These are phyloP conservation scores for Acrossocheilus fasciatus DNA, from an alignment of 2,797 vertebrate genomes.

Conservation along the genomic window DNA sequence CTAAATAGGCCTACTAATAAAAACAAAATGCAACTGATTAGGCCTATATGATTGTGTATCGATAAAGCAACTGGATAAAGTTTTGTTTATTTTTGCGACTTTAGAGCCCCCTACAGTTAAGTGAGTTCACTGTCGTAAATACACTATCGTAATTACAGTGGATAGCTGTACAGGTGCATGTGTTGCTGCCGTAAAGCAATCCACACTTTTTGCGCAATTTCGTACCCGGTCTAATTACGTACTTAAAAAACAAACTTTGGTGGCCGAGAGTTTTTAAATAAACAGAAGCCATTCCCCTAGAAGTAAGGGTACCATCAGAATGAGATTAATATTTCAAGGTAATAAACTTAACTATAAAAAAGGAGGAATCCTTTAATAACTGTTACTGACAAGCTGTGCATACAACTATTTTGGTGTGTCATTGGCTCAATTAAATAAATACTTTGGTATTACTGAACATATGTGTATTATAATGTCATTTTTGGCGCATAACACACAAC, in stretches of 20 bases:
- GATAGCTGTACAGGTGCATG: not conserved
- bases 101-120: not conserved
- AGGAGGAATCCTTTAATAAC: too few species aligned
- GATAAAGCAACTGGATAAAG: not conserved
- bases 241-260: too few species aligned
- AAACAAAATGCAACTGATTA: not conserved
- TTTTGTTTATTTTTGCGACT: not conserved
- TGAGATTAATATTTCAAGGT: too few species aligned
- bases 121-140: not conserved
- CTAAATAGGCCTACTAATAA: not conserved
- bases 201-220: not conserved
- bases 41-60: not conserved
- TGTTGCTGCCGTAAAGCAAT: not conserved
- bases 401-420: not conserved
- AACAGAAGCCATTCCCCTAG: too few species aligned
- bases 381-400: not conserved
- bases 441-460: not conserved
- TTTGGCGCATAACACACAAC: not conserved
- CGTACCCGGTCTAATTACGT: not conserved
- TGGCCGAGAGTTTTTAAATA: too few species aligned
- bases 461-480: too few species aligned
- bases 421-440: not conserved
- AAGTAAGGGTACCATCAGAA: not conserved
- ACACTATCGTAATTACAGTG: not conserved
- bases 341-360: not conserved